Evolutionary conservation across 2,113 vertebrate species (phyloP), one percentile per base, ranked within the genome.

Genomic region (Pangasianodon hypophthalmus): DNA sequence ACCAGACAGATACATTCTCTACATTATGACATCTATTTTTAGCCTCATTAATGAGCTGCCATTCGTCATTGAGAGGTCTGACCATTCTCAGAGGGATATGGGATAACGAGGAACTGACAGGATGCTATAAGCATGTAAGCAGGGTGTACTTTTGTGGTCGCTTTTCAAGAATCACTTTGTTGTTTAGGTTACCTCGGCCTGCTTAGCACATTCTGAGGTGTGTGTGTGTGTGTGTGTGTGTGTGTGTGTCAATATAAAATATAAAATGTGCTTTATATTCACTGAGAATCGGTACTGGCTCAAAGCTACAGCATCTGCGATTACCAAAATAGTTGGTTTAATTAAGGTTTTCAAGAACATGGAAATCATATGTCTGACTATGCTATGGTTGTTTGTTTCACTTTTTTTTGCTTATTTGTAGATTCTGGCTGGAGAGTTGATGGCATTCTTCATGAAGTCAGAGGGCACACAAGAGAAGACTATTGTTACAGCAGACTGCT

Each of bases 381-480:
- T 26, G 37, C 10, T 77, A 3, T 56, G 2, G 2, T 85, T 29
- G 44, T 56, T 24, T 62, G 8, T 75, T 32, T 87, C 6, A 32
- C 46, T 75, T 54, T 32, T 82, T 19, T 75, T 81, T 44, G 7
- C n/a, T 54, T 86, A 82, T 48, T 92, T 62, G 37, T 94, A 98
- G 97, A 97, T 98, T 89, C 94, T 98, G 90, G 95, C 97, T 41
- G 97, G 97, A 6, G 97, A 98, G 92, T 94, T 98, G 93, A 96
- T 96, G 0, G 94, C 94, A 29, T 97, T 97, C 94, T 97, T 98
- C 58, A 95, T 97, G 92, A 97, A 97, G 86, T 91, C 96, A 0
- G 96, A 96, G 7, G 90, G 95, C 37, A 93, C 92, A 16, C 95
- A 96, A 88, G 97, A 98, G 94, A 97, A 97, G 93, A 97, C 97